A percentile compares a stretch with the other conserved stretches of the same genome.
Conservation (phyloP, 2,888 invertebrate species). For the Apoderus coryli region DNA sequence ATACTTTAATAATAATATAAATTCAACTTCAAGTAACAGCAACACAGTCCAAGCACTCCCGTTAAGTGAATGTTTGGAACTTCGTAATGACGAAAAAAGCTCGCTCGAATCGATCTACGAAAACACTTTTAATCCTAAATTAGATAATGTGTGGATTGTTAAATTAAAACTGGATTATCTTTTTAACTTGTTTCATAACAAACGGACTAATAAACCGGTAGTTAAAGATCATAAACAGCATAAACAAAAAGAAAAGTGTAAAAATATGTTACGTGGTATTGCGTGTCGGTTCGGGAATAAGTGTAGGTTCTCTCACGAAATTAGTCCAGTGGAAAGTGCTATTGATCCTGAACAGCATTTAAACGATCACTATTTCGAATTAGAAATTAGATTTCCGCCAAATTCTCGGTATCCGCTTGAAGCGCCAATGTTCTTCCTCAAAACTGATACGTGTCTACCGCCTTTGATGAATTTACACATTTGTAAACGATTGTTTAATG, state of each 20-base stretch:
- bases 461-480: constrained; percentile 49
- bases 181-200: constrained; percentile 32
- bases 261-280: constrained; percentile 43
- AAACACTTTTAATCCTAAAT: constrained; percentile 49
- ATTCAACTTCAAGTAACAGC: constrained; percentile 11
- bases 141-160: constrained; percentile 58
- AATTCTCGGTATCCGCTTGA: constrained; percentile 60
- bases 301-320: constrained; percentile 59
- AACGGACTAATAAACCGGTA: constrained; percentile 31
- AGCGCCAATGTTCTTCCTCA: constrained; percentile 55
- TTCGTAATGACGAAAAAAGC: constrained; percentile 55
- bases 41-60: constrained; percentile 32
- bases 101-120: constrained; percentile 69
- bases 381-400: constrained; percentile 62
- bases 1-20: constrained; percentile 41
- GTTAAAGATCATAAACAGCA: constrained; percentile 26
- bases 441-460: constrained; percentile 48
- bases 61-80: constrained; percentile 43
- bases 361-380: constrained; percentile 39
- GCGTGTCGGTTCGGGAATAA: constrained; percentile 59
- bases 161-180: constrained; percentile 53
- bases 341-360: constrained; percentile 28
- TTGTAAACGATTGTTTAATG: constrained; percentile 48
- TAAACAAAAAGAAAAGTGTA: constrained; percentile 46
- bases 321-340: constrained; percentile 31